phyloP scores from a whole-genome alignment of 2,113 vertebrate species.

The Myrmecophaga tridactyla region DNA sequence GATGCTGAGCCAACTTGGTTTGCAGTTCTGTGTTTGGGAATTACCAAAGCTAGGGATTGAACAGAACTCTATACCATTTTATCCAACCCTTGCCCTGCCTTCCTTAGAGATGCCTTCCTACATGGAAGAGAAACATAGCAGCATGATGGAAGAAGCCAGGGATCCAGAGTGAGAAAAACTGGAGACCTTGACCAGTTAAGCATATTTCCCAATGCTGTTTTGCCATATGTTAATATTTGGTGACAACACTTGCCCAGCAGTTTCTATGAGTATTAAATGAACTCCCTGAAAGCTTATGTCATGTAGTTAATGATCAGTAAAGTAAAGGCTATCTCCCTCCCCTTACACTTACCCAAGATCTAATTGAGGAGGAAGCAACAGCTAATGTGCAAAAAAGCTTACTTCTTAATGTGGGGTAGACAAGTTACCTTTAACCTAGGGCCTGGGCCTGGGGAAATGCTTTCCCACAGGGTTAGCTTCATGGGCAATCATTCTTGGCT shows the following conservation, averaged over 20 bases:
- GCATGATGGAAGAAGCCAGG: background rate
- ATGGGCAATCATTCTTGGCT: background rate
- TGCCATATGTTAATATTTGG: background rate
- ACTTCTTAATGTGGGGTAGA: too few relatives aligned
- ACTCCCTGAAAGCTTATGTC: background rate
- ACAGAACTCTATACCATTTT: background rate
- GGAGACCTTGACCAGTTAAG: background rate
- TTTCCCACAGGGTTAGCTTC: background rate
- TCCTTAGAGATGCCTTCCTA: background rate
- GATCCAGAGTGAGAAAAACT: background rate
- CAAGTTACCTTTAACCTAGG: background rate
- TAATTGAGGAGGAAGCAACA: background rate
- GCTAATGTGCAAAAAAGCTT: background rate
- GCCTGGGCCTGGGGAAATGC: rapidly evolving
- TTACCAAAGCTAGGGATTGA: background rate
- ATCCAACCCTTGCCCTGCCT: background rate
- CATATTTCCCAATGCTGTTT: background rate
- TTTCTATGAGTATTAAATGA: background rate
- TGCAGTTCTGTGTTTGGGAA: background rate
- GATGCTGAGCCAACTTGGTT: background rate
- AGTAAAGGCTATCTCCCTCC: background rate
- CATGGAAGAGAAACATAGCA: background rate
- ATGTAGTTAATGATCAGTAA: background rate
- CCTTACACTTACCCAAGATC: background rate
- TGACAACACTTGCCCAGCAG: background rate